A percentile compares a stretch with the other conserved stretches of the same genome.
phyloP scores from a whole-genome alignment of 1,140 invertebrate genomes.

The Solenopsis invicta region DNA sequence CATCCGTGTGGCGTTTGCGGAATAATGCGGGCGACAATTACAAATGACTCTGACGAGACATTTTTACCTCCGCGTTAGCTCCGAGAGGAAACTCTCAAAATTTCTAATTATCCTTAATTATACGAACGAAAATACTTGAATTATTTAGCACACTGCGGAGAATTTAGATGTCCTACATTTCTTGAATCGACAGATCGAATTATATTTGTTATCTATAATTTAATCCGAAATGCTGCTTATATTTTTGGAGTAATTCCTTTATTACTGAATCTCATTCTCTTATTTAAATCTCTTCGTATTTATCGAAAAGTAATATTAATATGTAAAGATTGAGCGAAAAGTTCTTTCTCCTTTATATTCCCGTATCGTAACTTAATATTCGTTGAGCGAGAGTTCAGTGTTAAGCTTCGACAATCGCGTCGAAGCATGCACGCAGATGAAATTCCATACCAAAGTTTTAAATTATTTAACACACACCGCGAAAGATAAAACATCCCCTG shows the following conservation, averaged over 20 bases:
- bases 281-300: not conserved
- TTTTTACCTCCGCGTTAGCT: slow-evolving; percentile 28
- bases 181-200: not conserved
- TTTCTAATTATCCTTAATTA: slow-evolving; percentile 2
- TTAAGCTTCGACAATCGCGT: not conserved
- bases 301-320: not conserved
- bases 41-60: slow-evolving; percentile 40
- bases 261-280: not conserved
- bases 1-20: slow-evolving; percentile 20
- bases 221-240: not conserved
- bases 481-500: not conserved
- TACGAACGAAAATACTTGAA: not conserved
- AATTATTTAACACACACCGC: slow-evolving; percentile 27
- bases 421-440: not conserved
- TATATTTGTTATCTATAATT: not conserved
- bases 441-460: not conserved
- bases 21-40: slow-evolving; percentile 61
- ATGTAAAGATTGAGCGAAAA: not conserved
- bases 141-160: not conserved
- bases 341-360: not conserved
- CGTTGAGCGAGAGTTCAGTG: not conserved
- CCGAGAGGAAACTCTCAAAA: not conserved
- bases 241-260: not conserved
- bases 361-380: not conserved
- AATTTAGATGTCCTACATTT: not conserved